Evolutionary conservation across 1,140 invertebrate species (phyloP).

Genomic region (Drosophila dunni): DNA sequence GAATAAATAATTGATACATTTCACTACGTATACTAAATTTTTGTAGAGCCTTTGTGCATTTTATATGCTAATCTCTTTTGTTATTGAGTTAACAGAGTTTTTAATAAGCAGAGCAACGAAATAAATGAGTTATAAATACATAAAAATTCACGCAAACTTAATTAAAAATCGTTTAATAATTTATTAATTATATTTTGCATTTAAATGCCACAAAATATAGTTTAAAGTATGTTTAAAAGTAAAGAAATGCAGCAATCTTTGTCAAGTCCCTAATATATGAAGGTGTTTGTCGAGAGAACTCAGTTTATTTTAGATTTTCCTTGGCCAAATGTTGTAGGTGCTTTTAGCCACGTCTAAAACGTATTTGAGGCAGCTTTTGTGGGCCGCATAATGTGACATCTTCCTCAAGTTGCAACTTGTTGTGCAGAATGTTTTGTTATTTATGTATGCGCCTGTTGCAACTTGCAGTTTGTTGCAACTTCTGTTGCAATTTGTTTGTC

Average conservation of each 20-base stretch:
- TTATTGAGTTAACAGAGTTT: too few species aligned
- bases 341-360: slow-evolving; percentile 67
- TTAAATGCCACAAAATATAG: too few species aligned
- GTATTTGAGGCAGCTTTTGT: slow-evolving; percentile 61
- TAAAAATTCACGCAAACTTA: too few species aligned
- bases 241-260: too few species aligned
- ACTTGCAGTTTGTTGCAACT: slow-evolving; percentile 56
- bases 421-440: slow-evolving; percentile 73
- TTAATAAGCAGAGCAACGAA: too few species aligned
- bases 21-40: background rate
- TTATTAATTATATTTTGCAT: too few species aligned
- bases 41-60: background rate
- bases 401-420: slow-evolving; percentile 52
- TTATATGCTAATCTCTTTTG: background rate
- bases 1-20: too few species aligned
- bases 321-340: slow-evolving; percentile 45
- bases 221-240: too few species aligned
- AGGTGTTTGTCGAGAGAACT: too few species aligned
- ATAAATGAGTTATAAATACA: too few species aligned
- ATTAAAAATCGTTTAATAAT: too few species aligned
- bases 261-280: too few species aligned
- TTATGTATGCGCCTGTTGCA: slow-evolving; percentile 81
- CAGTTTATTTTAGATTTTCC: background rate
- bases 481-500: slow-evolving; percentile 66
- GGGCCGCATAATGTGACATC: slow-evolving; percentile 76